These are phyloP conservation scores for Batillaria attramentaria DNA, from an alignment of 1,140 invertebrate species.

Conservation along the genomic window DNA sequence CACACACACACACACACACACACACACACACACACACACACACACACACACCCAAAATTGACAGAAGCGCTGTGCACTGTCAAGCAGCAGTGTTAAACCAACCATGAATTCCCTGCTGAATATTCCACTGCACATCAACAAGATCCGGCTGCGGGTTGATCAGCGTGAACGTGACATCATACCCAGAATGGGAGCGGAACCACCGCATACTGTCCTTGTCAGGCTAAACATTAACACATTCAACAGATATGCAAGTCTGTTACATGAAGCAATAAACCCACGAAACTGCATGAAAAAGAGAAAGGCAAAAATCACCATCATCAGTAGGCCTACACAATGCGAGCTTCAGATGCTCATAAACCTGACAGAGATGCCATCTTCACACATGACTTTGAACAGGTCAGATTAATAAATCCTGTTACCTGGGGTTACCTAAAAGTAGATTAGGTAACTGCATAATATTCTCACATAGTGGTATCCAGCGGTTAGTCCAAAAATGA, in stretches of 20 bases:
- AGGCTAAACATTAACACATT: conserved; percentile 49
- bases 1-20: neutral
- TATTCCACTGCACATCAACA: conserved; percentile 80
- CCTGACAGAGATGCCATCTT: no score
- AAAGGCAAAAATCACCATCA: no score
- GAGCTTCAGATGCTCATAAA: neutral
- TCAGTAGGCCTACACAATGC: neutral
- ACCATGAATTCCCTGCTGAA: conserved; percentile 77
- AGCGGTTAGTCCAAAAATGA: no score
- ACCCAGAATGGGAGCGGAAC: conserved; percentile 72
- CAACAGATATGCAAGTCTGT: no score
- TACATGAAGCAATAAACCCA: no score
- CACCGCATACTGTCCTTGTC: conserved; percentile 70
- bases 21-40: neutral
- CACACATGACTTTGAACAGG: no score
- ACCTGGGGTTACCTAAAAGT: no score
- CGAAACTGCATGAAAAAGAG: no score
- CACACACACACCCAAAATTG: no score
- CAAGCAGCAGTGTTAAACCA: conserved; percentile 31
- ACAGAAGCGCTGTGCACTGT: neutral
- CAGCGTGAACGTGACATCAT: conserved; percentile 84
- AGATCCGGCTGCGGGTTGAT: conserved; percentile 84
- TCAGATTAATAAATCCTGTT: no score
- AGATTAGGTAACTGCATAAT: no score
- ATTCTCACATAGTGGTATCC: no score